Percentiles rank a stretch among this genome's conserved stretches.
Evolutionary conservation across 1,140 invertebrate genomes (phyloP).

Genomic region (Leptonema lineaticorne): DNA sequence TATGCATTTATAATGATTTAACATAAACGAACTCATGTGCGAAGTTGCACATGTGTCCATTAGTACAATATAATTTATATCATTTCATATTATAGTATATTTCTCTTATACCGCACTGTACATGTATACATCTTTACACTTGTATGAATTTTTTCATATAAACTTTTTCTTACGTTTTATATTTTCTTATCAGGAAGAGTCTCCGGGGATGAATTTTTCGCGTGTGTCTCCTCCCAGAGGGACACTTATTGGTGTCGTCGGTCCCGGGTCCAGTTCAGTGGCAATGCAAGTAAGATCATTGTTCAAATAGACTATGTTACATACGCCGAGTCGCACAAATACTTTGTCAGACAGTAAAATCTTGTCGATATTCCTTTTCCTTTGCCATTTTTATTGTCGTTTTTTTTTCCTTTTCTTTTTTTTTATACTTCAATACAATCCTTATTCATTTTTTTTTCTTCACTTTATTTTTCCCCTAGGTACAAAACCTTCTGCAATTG

Average conservation of each 20-base stretch:
- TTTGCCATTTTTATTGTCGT: background rate
- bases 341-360: too few species aligned
- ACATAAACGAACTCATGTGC: too few species aligned
- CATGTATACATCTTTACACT: too few species aligned
- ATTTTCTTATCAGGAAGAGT: constrained; percentile 14
- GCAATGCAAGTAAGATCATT: constrained; percentile 56
- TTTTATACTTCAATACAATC: background rate
- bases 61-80: too few species aligned
- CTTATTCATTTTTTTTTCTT: background rate
- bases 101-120: too few species aligned
- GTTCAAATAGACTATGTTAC: background rate
- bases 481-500: constrained; percentile 80
- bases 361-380: too few species aligned
- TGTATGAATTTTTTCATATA: too few species aligned
- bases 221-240: constrained; percentile 44
- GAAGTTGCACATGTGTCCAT: too few species aligned
- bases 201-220: background rate
- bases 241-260: constrained; percentile 68
- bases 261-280: constrained; percentile 68
- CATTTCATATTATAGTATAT: too few species aligned
- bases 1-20: too few species aligned
- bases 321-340: too few species aligned
- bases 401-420: background rate
- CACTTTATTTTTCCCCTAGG: constrained; percentile 47
- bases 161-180: background rate